Evolutionary conservation across 1,140 invertebrate genomes (phyloP).

Genomic region (Phthorimaea operculella): DNA sequence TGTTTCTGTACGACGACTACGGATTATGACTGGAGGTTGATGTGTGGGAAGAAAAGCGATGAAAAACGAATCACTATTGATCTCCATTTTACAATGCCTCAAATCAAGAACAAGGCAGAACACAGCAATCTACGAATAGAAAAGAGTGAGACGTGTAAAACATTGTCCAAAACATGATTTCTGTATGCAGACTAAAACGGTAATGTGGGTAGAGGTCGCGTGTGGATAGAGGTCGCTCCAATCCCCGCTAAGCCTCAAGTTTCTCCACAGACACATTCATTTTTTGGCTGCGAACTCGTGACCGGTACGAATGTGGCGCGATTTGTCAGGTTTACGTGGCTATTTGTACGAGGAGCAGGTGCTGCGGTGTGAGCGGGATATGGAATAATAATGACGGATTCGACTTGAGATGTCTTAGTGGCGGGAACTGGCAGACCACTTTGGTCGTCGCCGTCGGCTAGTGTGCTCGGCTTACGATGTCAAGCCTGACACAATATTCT

Average conservation of each 20-base stretch:
- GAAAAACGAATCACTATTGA: no score
- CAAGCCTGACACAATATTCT: no score
- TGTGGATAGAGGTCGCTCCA: slow-evolving; percentile 17
- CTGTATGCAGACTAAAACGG: neutral
- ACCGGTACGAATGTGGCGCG: slow-evolving; percentile 46
- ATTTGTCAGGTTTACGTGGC: slow-evolving; percentile 53
- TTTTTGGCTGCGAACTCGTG: slow-evolving; percentile 22
- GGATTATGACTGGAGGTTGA: no score
- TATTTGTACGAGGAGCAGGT: slow-evolving; percentile 43
- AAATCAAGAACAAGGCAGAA: no score
- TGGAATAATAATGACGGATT: slow-evolving; percentile 51
- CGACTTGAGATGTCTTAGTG: slow-evolving; percentile 40
- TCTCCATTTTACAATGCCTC: no score
- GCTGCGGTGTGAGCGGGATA: slow-evolving; percentile 20
- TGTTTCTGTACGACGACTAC: no score
- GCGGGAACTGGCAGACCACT: neutral
- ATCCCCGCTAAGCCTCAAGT: slow-evolving; percentile 25
- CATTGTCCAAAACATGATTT: no score
- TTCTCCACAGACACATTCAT: slow-evolving; percentile 23
- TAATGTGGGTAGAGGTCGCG: neutral
- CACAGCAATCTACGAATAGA: no score
- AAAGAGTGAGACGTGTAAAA: no score
- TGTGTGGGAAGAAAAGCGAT: no score
- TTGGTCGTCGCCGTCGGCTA: no score
- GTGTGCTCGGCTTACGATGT: no score